A percentile compares a stretch with the other conserved stretches of the same genome.
These are phyloP conservation scores for Phragmatobia fuliginosa DNA, from an alignment of 2,888 invertebrate genomes.

Conservation along the genomic window DNA sequence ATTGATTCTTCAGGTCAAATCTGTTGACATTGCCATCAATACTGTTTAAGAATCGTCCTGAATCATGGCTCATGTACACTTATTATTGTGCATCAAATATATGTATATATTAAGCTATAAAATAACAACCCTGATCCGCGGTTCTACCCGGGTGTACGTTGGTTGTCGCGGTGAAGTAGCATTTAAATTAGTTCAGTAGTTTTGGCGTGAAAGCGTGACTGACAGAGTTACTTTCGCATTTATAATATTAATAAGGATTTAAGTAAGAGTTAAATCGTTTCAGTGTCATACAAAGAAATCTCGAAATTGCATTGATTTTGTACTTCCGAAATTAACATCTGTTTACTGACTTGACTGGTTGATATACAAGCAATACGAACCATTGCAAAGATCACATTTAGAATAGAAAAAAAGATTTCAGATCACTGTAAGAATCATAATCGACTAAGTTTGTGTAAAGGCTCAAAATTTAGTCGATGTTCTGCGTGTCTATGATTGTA, in stretches of 20 bases:
- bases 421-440: not conserved
- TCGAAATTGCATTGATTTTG: not conserved
- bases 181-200: no score
- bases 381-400: not conserved
- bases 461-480: not conserved
- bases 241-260: no score
- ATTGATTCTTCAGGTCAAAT: constrained; percentile 82
- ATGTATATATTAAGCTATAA: not conserved
- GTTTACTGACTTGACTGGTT: not conserved
- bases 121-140: no score
- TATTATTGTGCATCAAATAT: constrained; percentile 39
- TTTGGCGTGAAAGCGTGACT: no score
- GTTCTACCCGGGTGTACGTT: no score
- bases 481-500: not conserved
- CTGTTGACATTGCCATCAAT: constrained; percentile 80
- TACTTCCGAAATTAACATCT: not conserved
- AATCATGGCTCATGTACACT: constrained; percentile 47
- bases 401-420: not conserved
- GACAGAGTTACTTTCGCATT: no score
- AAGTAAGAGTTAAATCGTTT: not conserved
- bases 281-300: not conserved
- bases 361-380: not conserved
- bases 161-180: no score
- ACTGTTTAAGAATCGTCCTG: constrained; percentile 68
- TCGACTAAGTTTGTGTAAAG: not conserved